These are phyloP conservation scores for Bombylius discolor DNA, from an alignment of 2,888 invertebrate genomes.

Conservation along the genomic window DNA sequence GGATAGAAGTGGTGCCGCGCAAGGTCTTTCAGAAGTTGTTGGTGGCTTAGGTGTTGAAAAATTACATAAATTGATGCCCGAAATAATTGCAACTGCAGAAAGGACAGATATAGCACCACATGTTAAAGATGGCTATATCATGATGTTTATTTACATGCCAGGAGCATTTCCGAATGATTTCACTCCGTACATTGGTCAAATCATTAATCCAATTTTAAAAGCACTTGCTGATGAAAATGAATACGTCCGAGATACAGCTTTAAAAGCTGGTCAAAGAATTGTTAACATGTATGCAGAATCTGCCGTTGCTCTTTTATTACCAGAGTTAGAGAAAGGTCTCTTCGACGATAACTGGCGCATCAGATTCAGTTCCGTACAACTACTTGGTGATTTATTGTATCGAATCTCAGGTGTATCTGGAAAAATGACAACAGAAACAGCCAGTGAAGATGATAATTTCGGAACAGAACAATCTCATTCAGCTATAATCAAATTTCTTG, in stretches of 20 bases:
- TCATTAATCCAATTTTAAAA: conserved; percentile 92
- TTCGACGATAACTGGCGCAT: conserved; percentile 99
- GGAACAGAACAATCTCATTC: conserved; percentile 92
- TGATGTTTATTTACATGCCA: conserved; percentile 99
- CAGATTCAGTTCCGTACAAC: conserved; percentile 83
- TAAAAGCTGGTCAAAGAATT: conserved; percentile 92
- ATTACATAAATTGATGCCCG: conserved; percentile 91
- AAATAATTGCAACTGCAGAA: conserved; percentile 88
- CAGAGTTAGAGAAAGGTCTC: conserved; percentile 84
- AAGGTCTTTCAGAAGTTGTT: conserved; percentile 94
- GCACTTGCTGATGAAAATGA: conserved; percentile 98
- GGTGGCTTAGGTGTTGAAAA: conserved; percentile 92
- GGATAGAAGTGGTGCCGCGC: conserved; percentile 90
- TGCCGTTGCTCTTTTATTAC: conserved; percentile 81
- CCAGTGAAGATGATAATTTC: conserved; percentile 97
- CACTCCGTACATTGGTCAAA: conserved; percentile 88
- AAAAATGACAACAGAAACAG: conserved; percentile 98
- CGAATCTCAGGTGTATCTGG: conserved; percentile 95
- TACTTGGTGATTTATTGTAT: conserved; percentile 90
- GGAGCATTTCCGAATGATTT: conserved; percentile 92
- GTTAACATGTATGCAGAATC: conserved; percentile 93
- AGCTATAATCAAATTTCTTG: conserved; percentile 79
- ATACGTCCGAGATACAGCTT: conserved; percentile 92
- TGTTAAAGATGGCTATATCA: conserved; percentile 98
- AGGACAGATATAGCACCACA: conserved; percentile 87